phyloP scores from a whole-genome alignment of 2,888 invertebrate species.

The Leucophenga montana region DNA sequence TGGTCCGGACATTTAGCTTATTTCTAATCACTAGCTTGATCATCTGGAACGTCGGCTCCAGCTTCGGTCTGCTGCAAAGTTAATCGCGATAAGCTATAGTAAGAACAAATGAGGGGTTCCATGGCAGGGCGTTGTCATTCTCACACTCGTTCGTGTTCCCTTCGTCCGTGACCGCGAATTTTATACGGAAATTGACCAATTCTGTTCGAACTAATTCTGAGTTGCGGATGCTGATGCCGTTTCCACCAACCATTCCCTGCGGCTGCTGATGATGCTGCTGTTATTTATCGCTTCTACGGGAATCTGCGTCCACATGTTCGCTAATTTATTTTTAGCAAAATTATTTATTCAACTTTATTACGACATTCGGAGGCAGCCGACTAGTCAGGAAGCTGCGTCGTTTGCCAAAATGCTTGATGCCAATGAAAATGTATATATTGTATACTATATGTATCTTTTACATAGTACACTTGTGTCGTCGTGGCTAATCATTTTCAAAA shows the following conservation, averaged over 20 bases:
- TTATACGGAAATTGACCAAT: background rate
- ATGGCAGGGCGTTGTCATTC: background rate
- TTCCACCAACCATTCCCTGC: background rate
- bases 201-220: too few species aligned
- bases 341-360: constrained; percentile 9
- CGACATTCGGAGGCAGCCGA: background rate
- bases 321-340: constrained; percentile 19
- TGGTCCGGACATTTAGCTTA: constrained; percentile 39
- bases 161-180: background rate
- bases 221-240: background rate
- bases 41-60: background rate
- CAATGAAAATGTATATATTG: background rate
- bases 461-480: too few species aligned
- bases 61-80: background rate
- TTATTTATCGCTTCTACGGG: background rate
- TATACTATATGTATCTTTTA: too few species aligned
- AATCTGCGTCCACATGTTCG: background rate
- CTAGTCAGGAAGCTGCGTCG: constrained; percentile 10
- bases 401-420: constrained; percentile 9
- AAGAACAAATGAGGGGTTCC: background rate
- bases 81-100: background rate
- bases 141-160: background rate
- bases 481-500: constrained; percentile 6
- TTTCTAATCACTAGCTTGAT: background rate
- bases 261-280: background rate